Conservation (phyloP, 2,797 vertebrate species). For the Anabacerthia variegaticeps region DNA sequence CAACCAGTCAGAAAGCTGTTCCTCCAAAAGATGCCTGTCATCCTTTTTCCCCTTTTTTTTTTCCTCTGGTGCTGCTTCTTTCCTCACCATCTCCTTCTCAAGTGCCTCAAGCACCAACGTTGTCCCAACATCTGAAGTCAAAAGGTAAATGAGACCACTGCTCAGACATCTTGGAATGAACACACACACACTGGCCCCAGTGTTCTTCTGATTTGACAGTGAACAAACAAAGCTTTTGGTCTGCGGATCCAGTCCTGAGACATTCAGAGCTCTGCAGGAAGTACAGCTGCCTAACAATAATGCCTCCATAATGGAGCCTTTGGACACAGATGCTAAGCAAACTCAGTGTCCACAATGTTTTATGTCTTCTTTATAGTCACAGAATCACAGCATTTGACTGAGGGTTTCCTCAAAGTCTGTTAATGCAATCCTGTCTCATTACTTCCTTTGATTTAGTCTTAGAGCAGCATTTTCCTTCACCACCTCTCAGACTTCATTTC, state of each 20-base stretch:
- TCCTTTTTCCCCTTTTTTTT: neutral
- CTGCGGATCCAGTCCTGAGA: neutral
- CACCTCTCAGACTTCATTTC: neutral
- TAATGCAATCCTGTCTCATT: neutral
- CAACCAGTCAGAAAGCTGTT: neutral
- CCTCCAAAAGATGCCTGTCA: neutral
- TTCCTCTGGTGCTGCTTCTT: neutral
- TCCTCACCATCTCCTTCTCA: neutral
- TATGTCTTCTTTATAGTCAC: neutral
- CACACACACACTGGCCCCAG: rapidly evolving
- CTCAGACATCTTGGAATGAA: neutral
- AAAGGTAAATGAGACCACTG: neutral
- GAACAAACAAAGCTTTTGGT: neutral
- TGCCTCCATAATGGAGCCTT: neutral
- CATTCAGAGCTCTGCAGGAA: neutral
- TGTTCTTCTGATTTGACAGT: neutral
- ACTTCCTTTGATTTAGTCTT: neutral
- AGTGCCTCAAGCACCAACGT: rapidly evolving
- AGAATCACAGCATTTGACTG: neutral
- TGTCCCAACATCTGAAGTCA: rapidly evolving
- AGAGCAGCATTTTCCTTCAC: neutral
- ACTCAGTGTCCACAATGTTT: neutral
- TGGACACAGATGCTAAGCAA: neutral
- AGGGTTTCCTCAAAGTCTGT: neutral
- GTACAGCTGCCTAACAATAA: neutral